Percentiles rank a stretch among this genome's conserved stretches.
Conservation (phyloP, 2,888 invertebrate species). For the Conomelus anceps region DNA sequence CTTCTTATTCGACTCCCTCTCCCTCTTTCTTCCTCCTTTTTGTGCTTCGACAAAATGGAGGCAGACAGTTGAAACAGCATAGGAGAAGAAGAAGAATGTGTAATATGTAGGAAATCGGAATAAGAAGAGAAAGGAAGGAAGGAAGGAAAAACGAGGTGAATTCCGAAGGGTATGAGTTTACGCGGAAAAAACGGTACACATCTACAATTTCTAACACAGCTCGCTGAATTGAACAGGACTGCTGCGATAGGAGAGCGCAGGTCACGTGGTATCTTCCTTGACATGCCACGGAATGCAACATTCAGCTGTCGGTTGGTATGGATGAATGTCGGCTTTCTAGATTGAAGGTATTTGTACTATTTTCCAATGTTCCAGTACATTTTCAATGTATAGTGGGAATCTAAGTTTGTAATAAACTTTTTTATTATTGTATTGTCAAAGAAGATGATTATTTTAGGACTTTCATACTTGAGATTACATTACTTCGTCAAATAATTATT, state of each 20-base stretch:
- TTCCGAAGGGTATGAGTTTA: not conserved
- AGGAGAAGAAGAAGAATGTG: not conserved
- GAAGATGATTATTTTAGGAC: no score
- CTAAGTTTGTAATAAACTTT: no score
- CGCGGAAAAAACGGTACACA: not conserved
- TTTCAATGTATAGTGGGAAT: no score
- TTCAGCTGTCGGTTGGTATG: not conserved
- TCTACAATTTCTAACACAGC: not conserved
- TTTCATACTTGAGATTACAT: no score
- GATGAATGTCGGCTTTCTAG: no score
- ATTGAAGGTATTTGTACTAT: not conserved
- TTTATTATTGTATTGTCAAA: no score
- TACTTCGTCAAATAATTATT: no score
- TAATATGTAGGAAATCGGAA: not conserved
- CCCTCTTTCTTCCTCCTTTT: not conserved
- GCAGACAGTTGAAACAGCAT: not conserved
- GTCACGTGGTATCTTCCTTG: not conserved
- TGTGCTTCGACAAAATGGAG: not conserved
- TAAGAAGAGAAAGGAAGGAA: not conserved
- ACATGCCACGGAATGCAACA: not conserved
- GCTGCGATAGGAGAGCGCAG: not conserved
- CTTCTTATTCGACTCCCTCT: not conserved
- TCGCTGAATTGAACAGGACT: not conserved
- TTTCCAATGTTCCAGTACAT: no score
- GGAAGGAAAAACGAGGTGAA: not conserved